Conservation (phyloP, 2,888 invertebrate species). For the Drosophila kuntzei region DNA sequence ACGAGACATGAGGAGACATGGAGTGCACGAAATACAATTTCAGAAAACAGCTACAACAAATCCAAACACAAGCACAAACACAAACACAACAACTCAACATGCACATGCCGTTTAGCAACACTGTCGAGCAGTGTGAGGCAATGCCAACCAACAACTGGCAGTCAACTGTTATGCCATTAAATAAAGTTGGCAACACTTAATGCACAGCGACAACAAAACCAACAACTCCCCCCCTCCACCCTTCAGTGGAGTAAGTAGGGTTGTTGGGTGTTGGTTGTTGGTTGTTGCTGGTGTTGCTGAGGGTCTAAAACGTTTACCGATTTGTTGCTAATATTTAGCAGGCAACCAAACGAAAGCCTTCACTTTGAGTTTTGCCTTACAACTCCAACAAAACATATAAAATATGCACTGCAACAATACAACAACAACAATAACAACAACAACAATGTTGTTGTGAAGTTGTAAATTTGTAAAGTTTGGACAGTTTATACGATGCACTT, state of each 20-base stretch:
- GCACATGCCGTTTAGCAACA: conserved; percentile 64
- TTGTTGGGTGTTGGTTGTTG: conserved; percentile 8
- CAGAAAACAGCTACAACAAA: conserved; percentile 55
- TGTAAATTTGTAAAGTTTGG: background rate
- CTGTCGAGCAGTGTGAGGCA: conserved; percentile 49
- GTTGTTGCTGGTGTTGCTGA: conserved; percentile 35
- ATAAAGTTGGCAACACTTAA: conserved; percentile 84
- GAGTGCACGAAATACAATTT: conserved; percentile 69
- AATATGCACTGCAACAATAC: conserved; percentile 54
- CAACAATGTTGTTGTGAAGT: conserved; percentile 6
- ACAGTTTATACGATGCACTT: conserved; percentile 4
- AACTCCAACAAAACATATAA: conserved; percentile 58
- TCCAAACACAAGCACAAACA: conserved; percentile 36
- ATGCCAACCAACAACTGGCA: conserved; percentile 72
- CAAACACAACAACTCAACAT: conserved; percentile 26
- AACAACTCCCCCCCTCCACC: conserved; percentile 35
- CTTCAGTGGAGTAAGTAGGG: background rate
- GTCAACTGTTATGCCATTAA: conserved; percentile 83
- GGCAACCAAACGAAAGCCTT: conserved; percentile 50
- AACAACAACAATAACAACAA: conserved; percentile 33
- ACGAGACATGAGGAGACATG: conserved; percentile 42
- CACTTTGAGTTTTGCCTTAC: conserved; percentile 29
- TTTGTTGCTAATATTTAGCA: conserved; percentile 77
- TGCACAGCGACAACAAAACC: conserved; percentile 76
- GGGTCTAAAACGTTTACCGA: conserved; percentile 67